Conservation (phyloP, 2,797 vertebrate species). For the Chelmon rostratus region DNA sequence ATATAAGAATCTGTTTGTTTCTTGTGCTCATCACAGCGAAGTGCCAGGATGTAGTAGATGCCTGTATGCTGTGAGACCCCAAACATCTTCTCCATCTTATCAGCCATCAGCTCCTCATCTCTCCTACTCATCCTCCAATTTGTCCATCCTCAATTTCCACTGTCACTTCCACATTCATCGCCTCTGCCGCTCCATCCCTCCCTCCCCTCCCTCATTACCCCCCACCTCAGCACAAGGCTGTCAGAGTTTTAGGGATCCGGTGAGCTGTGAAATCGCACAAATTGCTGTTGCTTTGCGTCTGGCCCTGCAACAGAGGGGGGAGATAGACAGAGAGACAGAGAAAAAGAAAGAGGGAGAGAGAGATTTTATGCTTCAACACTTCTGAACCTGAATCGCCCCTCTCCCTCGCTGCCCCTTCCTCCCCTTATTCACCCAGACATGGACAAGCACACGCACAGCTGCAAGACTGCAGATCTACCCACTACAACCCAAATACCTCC, state of each 20-base stretch:
- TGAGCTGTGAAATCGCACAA: constrained; percentile 91
- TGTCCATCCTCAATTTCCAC: constrained; percentile 51
- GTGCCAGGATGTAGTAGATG: background rate
- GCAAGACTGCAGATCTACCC: constrained; percentile 68
- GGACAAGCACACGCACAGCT: constrained; percentile 79
- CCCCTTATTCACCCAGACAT: constrained; percentile 78
- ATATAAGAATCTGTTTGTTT: background rate
- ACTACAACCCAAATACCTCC: constrained; percentile 46
- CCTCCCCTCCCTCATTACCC: constrained; percentile 53
- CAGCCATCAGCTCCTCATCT: constrained; percentile 34
- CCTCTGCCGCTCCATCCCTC: constrained; percentile 28
- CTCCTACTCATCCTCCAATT: constrained; percentile 30
- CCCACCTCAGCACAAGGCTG: constrained; percentile 78
- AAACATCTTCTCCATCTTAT: constrained; percentile 24
- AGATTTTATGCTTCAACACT: constrained; percentile 89
- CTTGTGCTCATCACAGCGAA: constrained; percentile 5
- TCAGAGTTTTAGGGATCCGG: constrained; percentile 86
- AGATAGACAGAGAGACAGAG: constrained; percentile 66
- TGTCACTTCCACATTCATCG: constrained; percentile 31
- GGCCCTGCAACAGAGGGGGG: constrained; percentile 79
- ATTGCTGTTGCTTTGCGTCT: constrained; percentile 89
- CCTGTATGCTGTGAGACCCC: background rate
- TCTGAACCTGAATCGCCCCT: constrained; percentile 76
- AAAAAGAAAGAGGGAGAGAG: constrained; percentile 50
- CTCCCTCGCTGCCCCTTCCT: constrained; percentile 34